Conservation (phyloP, 2,113 vertebrate genomes). For the Mus musculus region GRCm39 chrX:145186001-145186500, state of each 20-base stretch:
- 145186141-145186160: background rate
- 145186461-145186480: background rate
- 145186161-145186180: background rate
- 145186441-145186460: background rate
- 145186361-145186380: background rate
- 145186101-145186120: background rate
- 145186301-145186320: background rate
- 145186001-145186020: too few relatives aligned
- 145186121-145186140: background rate
- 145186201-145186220: background rate
- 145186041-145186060: background rate
- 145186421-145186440: background rate
- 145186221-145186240: background rate
- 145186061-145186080: background rate
- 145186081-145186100: background rate
- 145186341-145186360: background rate
- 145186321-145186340: background rate
- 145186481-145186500: background rate
- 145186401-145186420: background rate
- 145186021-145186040: too few relatives aligned
- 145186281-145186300: background rate
- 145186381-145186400: too few relatives aligned
- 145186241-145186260: background rate
- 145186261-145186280: background rate
- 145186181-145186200: background rate